Conservation (phyloP, 2,113 vertebrate genomes). For the Silurus glanis region DNA sequence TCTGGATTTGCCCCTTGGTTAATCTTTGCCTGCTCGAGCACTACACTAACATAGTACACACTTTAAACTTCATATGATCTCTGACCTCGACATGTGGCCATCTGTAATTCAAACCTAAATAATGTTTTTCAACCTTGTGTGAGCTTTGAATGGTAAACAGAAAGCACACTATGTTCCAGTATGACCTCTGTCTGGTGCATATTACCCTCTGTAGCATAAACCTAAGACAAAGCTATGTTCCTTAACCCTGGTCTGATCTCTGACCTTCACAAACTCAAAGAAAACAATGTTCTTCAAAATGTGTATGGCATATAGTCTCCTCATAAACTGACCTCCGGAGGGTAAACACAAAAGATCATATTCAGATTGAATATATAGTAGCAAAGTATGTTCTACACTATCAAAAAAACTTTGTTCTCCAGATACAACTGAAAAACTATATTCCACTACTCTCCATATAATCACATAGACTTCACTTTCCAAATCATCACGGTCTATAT, state of each 20-base stretch:
- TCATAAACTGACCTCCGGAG: background rate
- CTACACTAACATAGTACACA: background rate
- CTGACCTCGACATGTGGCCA: background rate
- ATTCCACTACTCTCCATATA: too few relatives aligned
- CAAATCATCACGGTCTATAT: too few relatives aligned
- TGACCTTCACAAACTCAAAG: background rate
- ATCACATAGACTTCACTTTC: too few relatives aligned
- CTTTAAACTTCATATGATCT: background rate
- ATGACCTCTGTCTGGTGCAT: background rate
- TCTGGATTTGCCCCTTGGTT: background rate
- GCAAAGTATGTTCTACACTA: background rate
- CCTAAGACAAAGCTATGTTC: background rate
- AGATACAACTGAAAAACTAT: background rate
- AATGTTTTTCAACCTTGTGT: background rate
- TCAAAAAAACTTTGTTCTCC: background rate
- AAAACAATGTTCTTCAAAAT: background rate
- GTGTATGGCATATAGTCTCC: background rate
- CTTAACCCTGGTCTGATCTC: background rate
- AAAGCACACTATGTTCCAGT: background rate
- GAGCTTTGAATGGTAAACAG: background rate
- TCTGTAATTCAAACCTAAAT: background rate
- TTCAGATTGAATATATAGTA: background rate
- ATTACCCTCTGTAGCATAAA: background rate
- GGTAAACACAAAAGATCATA: background rate
- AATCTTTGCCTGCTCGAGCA: background rate